Percentiles rank a stretch among this genome's conserved stretches.
phyloP scores from a whole-genome alignment of 2,888 invertebrate species.

The Limnephilus rhombicus region DNA sequence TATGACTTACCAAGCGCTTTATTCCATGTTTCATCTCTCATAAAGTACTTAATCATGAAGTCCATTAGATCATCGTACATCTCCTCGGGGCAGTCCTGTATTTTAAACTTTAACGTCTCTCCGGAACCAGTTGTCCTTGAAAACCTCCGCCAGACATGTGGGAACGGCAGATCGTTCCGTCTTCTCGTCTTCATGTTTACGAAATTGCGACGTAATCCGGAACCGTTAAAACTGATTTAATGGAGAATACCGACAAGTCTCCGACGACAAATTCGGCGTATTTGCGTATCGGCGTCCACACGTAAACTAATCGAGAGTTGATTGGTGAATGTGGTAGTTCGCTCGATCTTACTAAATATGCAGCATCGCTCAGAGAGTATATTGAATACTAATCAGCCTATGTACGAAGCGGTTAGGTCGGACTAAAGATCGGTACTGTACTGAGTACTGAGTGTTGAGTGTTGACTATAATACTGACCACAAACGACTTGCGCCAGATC shows the following conservation, averaged over 20 bases:
- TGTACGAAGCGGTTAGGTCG: not conserved
- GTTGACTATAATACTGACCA: not conserved
- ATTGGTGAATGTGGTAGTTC: conserved; percentile 9
- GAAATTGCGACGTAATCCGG: not conserved
- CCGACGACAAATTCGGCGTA: not conserved
- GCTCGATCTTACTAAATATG: conserved; percentile 15
- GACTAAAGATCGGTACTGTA: not conserved
- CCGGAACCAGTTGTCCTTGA: conserved; percentile 60
- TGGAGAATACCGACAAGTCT: not conserved
- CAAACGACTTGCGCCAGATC: not conserved
- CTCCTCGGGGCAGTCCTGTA: conserved; percentile 66
- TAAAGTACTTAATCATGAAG: conserved; percentile 66
- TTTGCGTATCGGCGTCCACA: conserved; percentile 7
- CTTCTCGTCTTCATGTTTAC: conserved; percentile 52
- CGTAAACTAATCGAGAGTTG: conserved; percentile 40
- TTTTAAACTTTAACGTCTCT: conserved; percentile 62
- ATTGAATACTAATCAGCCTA: conserved; percentile 28
- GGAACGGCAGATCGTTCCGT: conserved; percentile 57
- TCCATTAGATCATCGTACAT: conserved; percentile 66
- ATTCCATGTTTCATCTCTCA: conserved; percentile 66
- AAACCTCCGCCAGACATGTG: conserved; percentile 62
- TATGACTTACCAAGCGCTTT: conserved; percentile 56
- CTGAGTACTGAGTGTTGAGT: not conserved
- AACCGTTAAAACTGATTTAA: not conserved
- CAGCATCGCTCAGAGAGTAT: not conserved